Conservation (phyloP, 2,888 invertebrate species). For the Carterocephalus palaemon region DNA sequence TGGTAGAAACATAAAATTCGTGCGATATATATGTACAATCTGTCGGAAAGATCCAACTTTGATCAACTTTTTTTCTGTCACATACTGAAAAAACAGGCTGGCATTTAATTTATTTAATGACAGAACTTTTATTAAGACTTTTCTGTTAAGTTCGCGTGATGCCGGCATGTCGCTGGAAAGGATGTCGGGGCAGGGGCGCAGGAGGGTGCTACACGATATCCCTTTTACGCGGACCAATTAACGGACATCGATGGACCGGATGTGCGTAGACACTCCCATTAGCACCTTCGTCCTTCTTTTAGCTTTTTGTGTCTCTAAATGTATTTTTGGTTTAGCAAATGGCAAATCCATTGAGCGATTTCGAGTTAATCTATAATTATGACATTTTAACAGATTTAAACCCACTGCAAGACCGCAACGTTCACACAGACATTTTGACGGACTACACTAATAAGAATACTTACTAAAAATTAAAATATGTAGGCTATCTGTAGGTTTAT, state of each 20-base stretch:
- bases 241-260: constrained; percentile 74
- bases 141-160: constrained; percentile 46
- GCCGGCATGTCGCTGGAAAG: constrained; percentile 56
- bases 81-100: too few species aligned
- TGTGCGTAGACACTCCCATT: constrained; percentile 69
- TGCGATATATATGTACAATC: too few species aligned
- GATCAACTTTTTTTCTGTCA: too few species aligned
- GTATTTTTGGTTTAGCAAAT: constrained; percentile 45
- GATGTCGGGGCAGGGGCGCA: constrained; percentile 54
- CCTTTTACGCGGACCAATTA: constrained; percentile 78
- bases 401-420: too few species aligned
- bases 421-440: too few species aligned
- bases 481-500: too few species aligned
- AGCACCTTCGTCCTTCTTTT: constrained; percentile 73
- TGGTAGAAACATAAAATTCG: too few species aligned
- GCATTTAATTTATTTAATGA: constrained; percentile 57
- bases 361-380: too few species aligned
- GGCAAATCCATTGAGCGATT: constrained; percentile 41
- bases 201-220: constrained; percentile 71
- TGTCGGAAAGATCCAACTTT: too few species aligned
- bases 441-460: too few species aligned
- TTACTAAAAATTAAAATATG: too few species aligned
- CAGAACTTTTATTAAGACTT: constrained; percentile 47
- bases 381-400: too few species aligned
- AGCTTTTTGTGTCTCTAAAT: constrained; percentile 63